These are phyloP conservation scores for Rotaria sp. DNA, from an alignment of 2,888 invertebrate genomes.

Conservation along the genomic window DNA sequence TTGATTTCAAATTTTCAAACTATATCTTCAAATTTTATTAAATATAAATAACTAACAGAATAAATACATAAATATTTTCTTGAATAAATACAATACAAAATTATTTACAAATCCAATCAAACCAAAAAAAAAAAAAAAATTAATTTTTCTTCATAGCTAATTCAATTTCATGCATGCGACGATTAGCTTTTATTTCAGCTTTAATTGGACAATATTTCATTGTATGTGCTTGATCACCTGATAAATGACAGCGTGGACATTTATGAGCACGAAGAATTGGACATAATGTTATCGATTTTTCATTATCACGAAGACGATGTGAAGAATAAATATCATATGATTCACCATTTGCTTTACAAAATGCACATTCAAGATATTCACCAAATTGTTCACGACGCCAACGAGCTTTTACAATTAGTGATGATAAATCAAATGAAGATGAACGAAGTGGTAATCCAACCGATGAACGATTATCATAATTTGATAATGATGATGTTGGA, in stretches of 20 bases:
- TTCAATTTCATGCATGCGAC: not conserved
- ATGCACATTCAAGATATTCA: conserved; percentile 2
- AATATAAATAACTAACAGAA: not conserved
- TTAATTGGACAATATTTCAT: conserved; percentile 16
- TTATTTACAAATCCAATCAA: not conserved
- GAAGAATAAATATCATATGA: not conserved
- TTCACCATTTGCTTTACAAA: not conserved
- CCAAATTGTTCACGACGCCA: not conserved
- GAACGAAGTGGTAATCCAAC: not conserved
- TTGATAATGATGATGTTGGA: not conserved
- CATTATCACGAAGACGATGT: conserved; percentile 11
- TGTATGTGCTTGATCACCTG: conserved; percentile 7
- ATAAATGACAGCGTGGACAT: not conserved
- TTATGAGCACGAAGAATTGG: conserved; percentile 15
- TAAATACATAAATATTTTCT: not conserved
- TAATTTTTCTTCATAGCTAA: not conserved
- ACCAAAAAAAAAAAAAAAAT: not conserved
- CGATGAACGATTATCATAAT: not conserved
- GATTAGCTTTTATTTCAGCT: not conserved
- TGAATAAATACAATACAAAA: not conserved
- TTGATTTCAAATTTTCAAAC: not conserved
- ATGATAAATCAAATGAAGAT: not conserved
- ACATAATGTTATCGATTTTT: not conserved
- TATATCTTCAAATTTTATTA: not conserved
- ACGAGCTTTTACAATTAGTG: not conserved